phyloP scores from a whole-genome alignment of 2,797 vertebrate genomes.

The Gallinago stenura region DNA sequence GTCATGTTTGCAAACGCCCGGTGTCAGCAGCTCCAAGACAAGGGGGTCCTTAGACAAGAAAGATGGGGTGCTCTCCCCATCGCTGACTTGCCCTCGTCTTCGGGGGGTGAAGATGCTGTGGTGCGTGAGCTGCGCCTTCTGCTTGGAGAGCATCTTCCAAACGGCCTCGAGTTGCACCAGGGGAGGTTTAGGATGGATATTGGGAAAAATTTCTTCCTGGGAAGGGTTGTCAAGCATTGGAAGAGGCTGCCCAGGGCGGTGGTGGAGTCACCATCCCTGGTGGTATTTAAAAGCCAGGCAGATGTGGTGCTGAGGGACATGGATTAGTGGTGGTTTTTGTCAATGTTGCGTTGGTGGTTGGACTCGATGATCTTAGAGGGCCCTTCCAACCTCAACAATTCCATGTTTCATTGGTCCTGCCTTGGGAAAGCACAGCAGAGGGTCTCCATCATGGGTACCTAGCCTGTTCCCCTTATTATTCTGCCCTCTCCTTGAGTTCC shows the following conservation, averaged over 20 bases:
- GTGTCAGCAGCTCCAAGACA: not conserved
- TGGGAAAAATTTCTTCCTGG: not conserved
- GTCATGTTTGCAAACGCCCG: not conserved
- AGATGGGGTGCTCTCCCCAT: not conserved
- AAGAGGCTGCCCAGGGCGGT: not conserved
- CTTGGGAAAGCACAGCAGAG: fast-evolving
- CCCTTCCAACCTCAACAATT: not conserved
- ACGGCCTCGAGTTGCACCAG: not conserved
- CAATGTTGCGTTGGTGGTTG: not conserved
- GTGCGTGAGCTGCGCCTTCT: not conserved
- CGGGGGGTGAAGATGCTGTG: fast-evolving
- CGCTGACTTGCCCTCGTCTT: not conserved
- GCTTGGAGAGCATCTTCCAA: not conserved
- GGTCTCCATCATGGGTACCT: not conserved
- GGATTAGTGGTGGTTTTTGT: not conserved
- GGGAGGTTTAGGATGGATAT: not conserved
- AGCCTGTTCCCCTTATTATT: not conserved
- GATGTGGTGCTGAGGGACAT: not conserved
- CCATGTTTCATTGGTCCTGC: not conserved
- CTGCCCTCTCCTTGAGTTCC: not conserved
- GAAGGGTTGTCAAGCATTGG: not conserved
- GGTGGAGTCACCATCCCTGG: not conserved
- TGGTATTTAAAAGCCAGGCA: not conserved
- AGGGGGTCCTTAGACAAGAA: not conserved
- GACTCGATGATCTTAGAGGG: not conserved